phyloP scores from a whole-genome alignment of 1,140 invertebrate species.

The Ceratosolen fusciceps region DNA sequence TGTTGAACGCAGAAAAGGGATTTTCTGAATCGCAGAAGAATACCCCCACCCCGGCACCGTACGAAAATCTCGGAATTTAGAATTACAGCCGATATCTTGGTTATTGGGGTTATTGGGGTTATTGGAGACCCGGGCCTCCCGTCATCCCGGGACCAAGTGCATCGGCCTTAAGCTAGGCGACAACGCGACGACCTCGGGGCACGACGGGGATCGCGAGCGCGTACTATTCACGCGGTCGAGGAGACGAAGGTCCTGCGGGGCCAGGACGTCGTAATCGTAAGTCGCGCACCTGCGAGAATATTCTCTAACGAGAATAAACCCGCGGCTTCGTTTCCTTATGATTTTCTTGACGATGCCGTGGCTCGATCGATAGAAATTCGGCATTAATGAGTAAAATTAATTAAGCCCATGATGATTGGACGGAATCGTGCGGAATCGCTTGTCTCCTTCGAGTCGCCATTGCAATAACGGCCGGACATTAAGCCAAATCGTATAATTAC shows the following conservation, averaged over 20 bases:
- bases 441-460: background rate
- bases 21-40: too few relatives aligned
- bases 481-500: background rate
- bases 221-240: background rate
- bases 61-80: background rate
- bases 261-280: conserved; percentile 23
- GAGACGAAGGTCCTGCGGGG: background rate
- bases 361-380: background rate
- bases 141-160: too few relatives aligned
- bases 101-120: too few relatives aligned
- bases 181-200: too few relatives aligned
- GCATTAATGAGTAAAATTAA: background rate
- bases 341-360: conserved; percentile 6
- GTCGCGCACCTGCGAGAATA: conserved; percentile 14
- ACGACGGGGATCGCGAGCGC: background rate
- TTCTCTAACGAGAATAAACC: background rate
- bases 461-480: background rate
- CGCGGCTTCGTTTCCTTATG: background rate
- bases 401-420: background rate
- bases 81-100: too few relatives aligned
- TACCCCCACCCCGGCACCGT: too few relatives aligned
- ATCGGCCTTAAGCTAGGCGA: too few relatives aligned
- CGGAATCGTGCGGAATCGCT: background rate
- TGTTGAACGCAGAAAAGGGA: background rate
- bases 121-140: too few relatives aligned